Evolutionary conservation across 2,797 vertebrate genomes (phyloP).

Genomic region (Amblyraja radiata): DNA sequence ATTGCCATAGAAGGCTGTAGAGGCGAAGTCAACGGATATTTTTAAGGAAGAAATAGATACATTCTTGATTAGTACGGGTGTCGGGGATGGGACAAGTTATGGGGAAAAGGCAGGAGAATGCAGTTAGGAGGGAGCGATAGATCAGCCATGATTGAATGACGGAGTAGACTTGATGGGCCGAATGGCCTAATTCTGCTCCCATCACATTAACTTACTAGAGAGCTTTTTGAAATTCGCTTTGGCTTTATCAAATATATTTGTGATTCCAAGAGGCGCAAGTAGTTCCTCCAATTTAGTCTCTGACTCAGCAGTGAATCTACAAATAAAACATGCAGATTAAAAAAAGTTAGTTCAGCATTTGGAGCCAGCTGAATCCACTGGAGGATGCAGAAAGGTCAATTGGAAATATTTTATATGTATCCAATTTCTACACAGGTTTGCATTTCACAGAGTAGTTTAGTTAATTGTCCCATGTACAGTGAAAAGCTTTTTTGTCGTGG

Average conservation of each 20-base stretch:
- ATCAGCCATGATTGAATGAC: too few relatives aligned
- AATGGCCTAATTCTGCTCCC: too few relatives aligned
- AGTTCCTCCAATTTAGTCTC: conserved; percentile 75
- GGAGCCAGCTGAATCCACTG: background rate
- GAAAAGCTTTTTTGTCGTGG: too few relatives aligned
- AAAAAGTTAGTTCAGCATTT: background rate
- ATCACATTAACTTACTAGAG: conserved; percentile 50
- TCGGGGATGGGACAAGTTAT: too few relatives aligned
- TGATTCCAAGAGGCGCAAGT: conserved; percentile 74
- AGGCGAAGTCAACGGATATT: too few relatives aligned
- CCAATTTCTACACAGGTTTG: background rate
- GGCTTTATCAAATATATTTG: conserved; percentile 72
- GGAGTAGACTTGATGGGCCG: too few relatives aligned
- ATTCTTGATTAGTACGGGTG: too few relatives aligned
- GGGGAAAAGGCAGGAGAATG: too few relatives aligned
- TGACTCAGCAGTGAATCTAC: conserved; percentile 78
- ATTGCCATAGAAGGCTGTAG: too few relatives aligned
- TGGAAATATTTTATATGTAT: background rate
- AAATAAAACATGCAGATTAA: conserved; percentile 1
- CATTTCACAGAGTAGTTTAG: background rate
- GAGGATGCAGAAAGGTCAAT: background rate
- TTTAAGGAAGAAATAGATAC: too few relatives aligned
- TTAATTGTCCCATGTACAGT: too few relatives aligned
- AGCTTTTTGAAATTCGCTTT: conserved; percentile 88
- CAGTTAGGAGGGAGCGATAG: too few relatives aligned